Conservation (phyloP, 1,140 invertebrate genomes). For the Hesperophylax magnus region DNA sequence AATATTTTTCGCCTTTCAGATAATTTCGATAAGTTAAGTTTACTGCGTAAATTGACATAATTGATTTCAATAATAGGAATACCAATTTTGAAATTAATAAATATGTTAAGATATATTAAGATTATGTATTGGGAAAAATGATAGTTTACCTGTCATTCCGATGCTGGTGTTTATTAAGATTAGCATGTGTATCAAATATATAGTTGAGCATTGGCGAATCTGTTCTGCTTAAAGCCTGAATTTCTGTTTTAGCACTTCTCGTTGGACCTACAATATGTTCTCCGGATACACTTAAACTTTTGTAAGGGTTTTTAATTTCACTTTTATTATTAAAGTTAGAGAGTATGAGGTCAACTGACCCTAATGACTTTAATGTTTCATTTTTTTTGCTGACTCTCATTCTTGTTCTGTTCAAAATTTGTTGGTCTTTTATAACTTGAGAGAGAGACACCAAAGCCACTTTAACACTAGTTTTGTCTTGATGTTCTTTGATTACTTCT, state of each 20-base stretch:
- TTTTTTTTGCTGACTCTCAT: conserved; percentile 10
- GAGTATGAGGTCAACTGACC: conserved; percentile 48
- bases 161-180: conserved; percentile 78
- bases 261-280: background rate
- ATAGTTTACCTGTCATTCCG: conserved; percentile 71
- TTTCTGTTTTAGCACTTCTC: background rate
- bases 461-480: too few species aligned
- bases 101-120: too few species aligned
- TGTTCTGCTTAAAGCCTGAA: conserved; percentile 67
- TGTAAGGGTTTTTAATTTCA: background rate
- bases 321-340: conserved; percentile 30
- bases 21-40: too few species aligned
- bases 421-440: background rate
- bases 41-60: too few species aligned
- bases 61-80: too few species aligned
- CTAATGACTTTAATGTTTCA: conserved; percentile 49
- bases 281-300: background rate
- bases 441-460: background rate
- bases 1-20: too few species aligned
- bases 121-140: conserved; percentile 33
- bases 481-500: too few species aligned
- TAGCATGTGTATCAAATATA: conserved; percentile 79
- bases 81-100: too few species aligned
- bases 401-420: background rate
- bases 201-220: conserved; percentile 81